Evolutionary conservation across 2,888 invertebrate species (phyloP), one percentile per base, ranked within the genome.

Genomic region (Orgyia antiqua): DNA sequence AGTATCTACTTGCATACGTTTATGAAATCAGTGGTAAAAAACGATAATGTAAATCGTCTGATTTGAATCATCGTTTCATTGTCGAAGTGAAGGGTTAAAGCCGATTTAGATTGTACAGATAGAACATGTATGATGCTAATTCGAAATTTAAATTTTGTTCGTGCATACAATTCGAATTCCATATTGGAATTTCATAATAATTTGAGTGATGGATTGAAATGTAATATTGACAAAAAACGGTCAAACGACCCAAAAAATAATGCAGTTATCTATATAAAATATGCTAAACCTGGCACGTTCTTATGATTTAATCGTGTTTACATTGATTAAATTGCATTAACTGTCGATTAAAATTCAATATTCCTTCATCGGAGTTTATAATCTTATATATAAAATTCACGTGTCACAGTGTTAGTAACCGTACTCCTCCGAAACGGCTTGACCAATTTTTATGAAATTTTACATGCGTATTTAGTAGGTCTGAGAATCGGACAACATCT

Each of bases 81-180:
- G 47, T 56, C 51, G 40, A 47, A 58, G 59, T 62, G 51, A 57
- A 67, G 66, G 64, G 57, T 62, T n/a, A 73, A 77, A 77, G 75
- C 78, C 75, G 79, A 76, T 80, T 79, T 75, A 79, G 80, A 79
- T 79, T 57, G 54, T 44, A 51, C 58, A 50, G 79, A 78, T 78
- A 74, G 51, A 55, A 53, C 53, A 61, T 61, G 57, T 63, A 55
- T 66, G 71, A 77, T 71, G 71, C 72, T 76, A 71, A 78, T 75
- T 78, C 69, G 58, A 73, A 72, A 72, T 72, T 67, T 62, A 63
- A 71, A 68, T 68, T 54, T 60, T 58, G 56, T 62, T 56, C 52
- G 58, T 54, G 55, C 54, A 59, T 58, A 63, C 65, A 68, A 68
- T 65, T 58, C 47, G 50, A 66, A 68, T 68, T 10, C n/a, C 9